Evolutionary conservation across 2,888 invertebrate species (phyloP).

Genomic region (Tromatobia lineatoria): DNA sequence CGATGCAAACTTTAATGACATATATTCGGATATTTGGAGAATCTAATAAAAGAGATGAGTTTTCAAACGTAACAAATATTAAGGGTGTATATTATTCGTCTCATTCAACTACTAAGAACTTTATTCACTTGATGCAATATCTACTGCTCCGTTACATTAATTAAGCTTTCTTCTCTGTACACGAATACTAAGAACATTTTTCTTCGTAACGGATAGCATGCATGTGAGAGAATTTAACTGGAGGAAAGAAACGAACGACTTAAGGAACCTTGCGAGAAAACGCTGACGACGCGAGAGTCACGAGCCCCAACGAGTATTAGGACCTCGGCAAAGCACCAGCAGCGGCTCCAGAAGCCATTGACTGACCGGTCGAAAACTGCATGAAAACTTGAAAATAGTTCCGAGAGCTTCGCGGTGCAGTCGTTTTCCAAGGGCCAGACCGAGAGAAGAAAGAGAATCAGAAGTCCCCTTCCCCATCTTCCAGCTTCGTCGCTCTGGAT

Average conservation of each 20-base stretch:
- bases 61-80: too few species aligned
- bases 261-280: constrained; percentile 55
- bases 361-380: constrained; percentile 77
- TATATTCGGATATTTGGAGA: too few species aligned
- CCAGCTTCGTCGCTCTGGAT: constrained; percentile 71
- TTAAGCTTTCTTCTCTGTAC: background rate
- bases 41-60: too few species aligned
- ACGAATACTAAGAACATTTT: background rate
- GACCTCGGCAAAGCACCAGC: background rate
- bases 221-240: constrained; percentile 53
- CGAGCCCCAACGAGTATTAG: background rate
- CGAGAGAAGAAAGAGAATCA: constrained; percentile 29
- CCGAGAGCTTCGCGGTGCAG: constrained; percentile 69
- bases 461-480: constrained; percentile 41
- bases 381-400: constrained; percentile 82
- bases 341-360: constrained; percentile 67
- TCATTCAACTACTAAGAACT: background rate
- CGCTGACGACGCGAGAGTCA: constrained; percentile 53
- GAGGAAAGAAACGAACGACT: constrained; percentile 45
- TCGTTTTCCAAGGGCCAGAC: constrained; percentile 66
- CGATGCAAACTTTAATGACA: too few species aligned
- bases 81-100: too few species aligned
- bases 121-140: background rate
- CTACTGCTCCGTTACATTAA: background rate
- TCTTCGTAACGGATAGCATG: background rate